Evolutionary conservation across 1,140 invertebrate genomes (phyloP), one percentile per base, ranked within the genome.

Genomic region (Sinonovacula constricta): DNA sequence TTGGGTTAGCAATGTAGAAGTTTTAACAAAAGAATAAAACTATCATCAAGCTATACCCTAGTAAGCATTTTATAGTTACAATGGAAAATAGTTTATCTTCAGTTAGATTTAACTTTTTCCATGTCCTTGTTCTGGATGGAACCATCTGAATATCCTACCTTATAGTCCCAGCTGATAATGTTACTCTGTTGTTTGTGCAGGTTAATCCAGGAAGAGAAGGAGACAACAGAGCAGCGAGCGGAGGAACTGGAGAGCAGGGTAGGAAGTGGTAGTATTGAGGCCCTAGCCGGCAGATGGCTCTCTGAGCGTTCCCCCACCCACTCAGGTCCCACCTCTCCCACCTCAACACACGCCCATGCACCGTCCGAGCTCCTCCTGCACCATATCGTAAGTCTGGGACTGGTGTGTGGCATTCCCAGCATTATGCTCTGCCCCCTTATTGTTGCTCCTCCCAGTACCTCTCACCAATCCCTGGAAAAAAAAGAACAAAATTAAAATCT

Each of bases 121-220:
- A 49, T 12, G 10, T n/a, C n/a, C 5, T 33, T 39, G 59, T 78
- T 34, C 24, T 34, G 67, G 31, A 26, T 2, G 33, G 30, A 39
- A 26, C n/a, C 68, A 36, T n/a, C 34, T 69, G 22, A 31, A 26
- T 72, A 24, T 79, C 26, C n/a, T n/a, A n/a, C n/a, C n/a, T n/a
- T n/a, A n/a, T n/a, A 49, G 45, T 49, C n/a, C n/a, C n/a, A n/a
- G 45, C 45, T 49, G 10, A 12, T 12, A n/a, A 15, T 57, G 63
- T 66, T 83, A n/a, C n/a, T 33, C 18, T 60, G 26, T 15, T 66
- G 54, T 77, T 30, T 3, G 80, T 82, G 18, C 83, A 91, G 94
- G 81, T 92, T 98, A 84, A 98, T 99, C 57, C 97, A 99, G 93
- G 98, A 99, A 92, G 98, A 99, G 92, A 99, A 99, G 90, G 97